Conservation (phyloP, 1,140 invertebrate species). For the Micrasema minimum region DNA sequence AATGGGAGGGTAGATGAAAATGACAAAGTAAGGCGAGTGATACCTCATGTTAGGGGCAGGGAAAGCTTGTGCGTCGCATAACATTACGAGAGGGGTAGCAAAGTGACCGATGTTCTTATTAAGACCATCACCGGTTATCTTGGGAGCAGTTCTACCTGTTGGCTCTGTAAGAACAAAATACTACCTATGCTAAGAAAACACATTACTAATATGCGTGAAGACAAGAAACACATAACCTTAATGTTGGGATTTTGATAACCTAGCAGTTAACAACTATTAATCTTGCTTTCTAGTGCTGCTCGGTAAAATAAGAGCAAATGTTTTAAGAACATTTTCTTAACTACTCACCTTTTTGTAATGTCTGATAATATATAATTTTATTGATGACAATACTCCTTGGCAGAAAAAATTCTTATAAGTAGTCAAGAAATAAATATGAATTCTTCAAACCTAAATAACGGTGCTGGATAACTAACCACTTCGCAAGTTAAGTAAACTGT, state of each 20-base stretch:
- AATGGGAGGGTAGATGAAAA: too few relatives aligned
- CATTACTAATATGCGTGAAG: neutral
- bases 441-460: slow-evolving; percentile 71
- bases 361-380: neutral
- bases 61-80: slow-evolving; percentile 75
- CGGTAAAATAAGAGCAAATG: neutral
- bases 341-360: neutral
- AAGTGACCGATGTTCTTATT: slow-evolving; percentile 64
- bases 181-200: neutral
- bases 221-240: neutral
- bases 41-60: slow-evolving; percentile 69
- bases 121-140: slow-evolving; percentile 70
- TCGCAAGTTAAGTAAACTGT: slow-evolving; percentile 74
- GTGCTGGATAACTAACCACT: slow-evolving; percentile 74
- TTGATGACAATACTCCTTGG: neutral
- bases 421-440: too few relatives aligned
- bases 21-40: neutral
- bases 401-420: too few relatives aligned
- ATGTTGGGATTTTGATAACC: neutral
- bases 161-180: slow-evolving; percentile 66
- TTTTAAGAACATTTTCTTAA: neutral
- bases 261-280: too few relatives aligned
- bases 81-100: slow-evolving; percentile 61
- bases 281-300: too few relatives aligned
- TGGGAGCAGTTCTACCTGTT: slow-evolving; percentile 71